Evolutionary conservation across 2,797 vertebrate species (phyloP).

Genomic region (Etheostoma perlongum): DNA sequence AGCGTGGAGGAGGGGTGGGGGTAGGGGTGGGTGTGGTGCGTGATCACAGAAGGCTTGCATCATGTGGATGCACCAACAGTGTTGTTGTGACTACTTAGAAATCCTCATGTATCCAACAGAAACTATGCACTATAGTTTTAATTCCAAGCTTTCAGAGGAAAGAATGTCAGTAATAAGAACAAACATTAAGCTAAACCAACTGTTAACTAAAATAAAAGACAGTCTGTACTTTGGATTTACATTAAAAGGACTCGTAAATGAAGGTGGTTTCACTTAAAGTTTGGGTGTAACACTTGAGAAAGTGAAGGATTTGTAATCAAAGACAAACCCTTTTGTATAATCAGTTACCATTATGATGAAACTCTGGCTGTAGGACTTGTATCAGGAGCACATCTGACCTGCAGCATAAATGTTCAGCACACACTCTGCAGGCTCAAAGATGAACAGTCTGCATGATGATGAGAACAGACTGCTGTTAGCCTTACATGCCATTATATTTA

Average conservation of each 20-base stretch:
- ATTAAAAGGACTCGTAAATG: neutral
- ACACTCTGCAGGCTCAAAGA: slow-evolving; percentile 12
- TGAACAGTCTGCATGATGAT: slow-evolving; percentile 24
- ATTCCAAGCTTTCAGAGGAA: neutral
- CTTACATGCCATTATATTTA: neutral
- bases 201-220: neutral
- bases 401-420: slow-evolving; percentile 16
- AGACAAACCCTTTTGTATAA: neutral
- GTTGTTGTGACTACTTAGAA: no score
- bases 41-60: no score
- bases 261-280: neutral
- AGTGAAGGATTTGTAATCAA: slow-evolving; percentile 34
- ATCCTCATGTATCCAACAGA: no score
- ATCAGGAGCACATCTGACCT: slow-evolving; percentile 35
- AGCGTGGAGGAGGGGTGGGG: no score
- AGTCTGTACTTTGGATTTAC: slow-evolving; percentile 7
- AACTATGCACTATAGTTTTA: no score
- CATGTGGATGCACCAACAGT: no score
- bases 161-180: slow-evolving; percentile 8
- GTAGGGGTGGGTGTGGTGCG: no score
- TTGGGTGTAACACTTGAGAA: slow-evolving; percentile 5
- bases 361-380: slow-evolving; percentile 21
- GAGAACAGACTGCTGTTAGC: neutral
- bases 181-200: slow-evolving; percentile 4
- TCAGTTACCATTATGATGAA: slow-evolving; percentile 22